Conservation (phyloP, 1,140 invertebrate species). For the Camponotus floridanus region DNA sequence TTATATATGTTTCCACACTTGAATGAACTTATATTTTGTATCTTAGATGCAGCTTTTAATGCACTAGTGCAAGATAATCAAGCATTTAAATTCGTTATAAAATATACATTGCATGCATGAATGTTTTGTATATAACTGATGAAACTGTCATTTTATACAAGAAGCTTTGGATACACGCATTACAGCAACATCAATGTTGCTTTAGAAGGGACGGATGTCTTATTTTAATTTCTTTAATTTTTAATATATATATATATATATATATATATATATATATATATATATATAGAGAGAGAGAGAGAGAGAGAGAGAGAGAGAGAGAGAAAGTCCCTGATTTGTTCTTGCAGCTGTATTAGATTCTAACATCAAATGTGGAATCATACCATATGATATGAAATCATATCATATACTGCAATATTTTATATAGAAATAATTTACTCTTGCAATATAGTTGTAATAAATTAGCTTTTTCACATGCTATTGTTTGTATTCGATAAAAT, state of each 20-base stretch:
- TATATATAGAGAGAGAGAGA: too few relatives aligned
- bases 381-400: slow-evolving; percentile 2
- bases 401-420: not conserved
- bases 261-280: too few relatives aligned
- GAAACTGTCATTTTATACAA: not conserved
- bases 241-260: not conserved
- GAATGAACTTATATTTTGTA: not conserved
- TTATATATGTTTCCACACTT: not conserved
- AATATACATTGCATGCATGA: not conserved
- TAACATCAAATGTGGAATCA: slow-evolving; percentile 9
- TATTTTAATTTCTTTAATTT: slow-evolving; percentile 20
- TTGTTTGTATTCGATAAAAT: not conserved
- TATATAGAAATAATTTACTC: slow-evolving; percentile 7
- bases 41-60: not conserved
- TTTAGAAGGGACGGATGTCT: slow-evolving; percentile 59
- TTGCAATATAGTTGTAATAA: slow-evolving; percentile 11
- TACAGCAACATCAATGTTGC: slow-evolving; percentile 7
- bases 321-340: not conserved
- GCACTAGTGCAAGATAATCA: not conserved
- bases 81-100: slow-evolving; percentile 12
- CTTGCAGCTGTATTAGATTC: slow-evolving; percentile 14
- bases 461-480: slow-evolving; percentile 14
- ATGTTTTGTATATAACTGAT: not conserved
- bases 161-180: slow-evolving; percentile 19
- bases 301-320: too few relatives aligned